phyloP scores from a whole-genome alignment of 2,888 invertebrate genomes.

The Pseudococcus longispinus region DNA sequence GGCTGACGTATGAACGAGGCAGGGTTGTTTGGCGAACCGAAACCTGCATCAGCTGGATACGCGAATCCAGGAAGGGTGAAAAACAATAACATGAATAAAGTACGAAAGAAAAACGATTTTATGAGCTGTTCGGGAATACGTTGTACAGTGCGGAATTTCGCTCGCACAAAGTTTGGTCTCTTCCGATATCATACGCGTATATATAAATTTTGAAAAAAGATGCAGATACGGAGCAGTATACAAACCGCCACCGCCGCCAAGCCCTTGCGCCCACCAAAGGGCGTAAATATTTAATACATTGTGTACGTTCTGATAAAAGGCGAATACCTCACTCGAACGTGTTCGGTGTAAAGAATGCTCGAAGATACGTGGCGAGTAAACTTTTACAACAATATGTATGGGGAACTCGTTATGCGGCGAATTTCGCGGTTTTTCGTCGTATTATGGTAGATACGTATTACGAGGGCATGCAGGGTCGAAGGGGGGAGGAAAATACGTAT shows the following conservation, averaged over 20 bases:
- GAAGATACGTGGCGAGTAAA: background rate
- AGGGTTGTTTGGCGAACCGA: background rate
- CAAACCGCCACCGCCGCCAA: background rate
- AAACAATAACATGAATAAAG: slow-evolving; percentile 16
- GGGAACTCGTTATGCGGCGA: background rate
- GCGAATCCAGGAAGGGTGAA: background rate
- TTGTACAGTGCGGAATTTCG: background rate
- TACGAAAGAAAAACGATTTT: slow-evolving; percentile 18
- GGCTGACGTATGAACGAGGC: background rate
- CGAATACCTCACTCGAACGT: background rate
- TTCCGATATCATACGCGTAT: background rate
- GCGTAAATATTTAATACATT: background rate
- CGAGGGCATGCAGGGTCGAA: background rate
- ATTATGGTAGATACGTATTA: background rate
- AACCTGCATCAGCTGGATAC: background rate
- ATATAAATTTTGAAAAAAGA: background rate
- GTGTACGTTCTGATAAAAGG: background rate
- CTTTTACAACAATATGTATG: background rate
- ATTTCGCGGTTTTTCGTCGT: background rate
- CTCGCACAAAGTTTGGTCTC: background rate
- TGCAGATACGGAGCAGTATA: background rate
- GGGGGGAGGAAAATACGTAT: background rate
- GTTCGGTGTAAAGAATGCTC: background rate
- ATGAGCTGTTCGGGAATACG: background rate
- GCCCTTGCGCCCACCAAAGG: background rate